Base-by-base conservation (phyloP, 2,888 invertebrate species). In the Acronicta psi region DNA sequence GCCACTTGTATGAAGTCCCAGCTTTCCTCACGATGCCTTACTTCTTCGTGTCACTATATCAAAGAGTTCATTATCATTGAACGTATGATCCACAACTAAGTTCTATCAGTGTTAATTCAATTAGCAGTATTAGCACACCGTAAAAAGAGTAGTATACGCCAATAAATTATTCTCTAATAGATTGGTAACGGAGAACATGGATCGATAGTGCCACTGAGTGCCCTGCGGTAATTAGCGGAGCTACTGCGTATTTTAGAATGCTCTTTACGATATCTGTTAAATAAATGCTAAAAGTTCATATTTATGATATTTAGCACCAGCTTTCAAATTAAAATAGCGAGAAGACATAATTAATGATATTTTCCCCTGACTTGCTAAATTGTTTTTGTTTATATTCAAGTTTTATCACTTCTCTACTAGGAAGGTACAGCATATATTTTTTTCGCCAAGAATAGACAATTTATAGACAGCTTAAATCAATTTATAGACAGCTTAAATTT, bases 281-380 rank as follows among this genome's bases (percentile, higher is more conserved):
- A 64, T 51, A 60, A 45, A 50, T 56, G 72, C 50, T 70, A 61
- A 70, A 42, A 61, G 44, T 14, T 29, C 1, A 29, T 25, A 31
- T 46, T 54, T 43, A 36, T 13, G 9, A 49, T 41, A 14, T 45
- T 69, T 69, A 67, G 64, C 53, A 17, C 13, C 8, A 11, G 13
- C 13, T 36, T 46, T 17, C 55, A 45, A 69, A 63, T 56, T 49
- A 31, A 25, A 53, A 41, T 34, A 13, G 8, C 44, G 62, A 49
- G 47, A 36, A 41, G 31, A 13, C 25, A 25, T 23, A 18, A 6
- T 34, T 6, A 34, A 23, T 41, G 9, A 8, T 23, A 14, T 41
- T 23, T 41, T 23, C n/a, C 23, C n/a, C 34, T n/a, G n/a, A 34
- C 13, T 31, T 13, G 13, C n/a, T 29, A 34, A 34, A n/a, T 34